Conservation (phyloP, 1,140 invertebrate genomes). For the Aphelinus certus region DNA sequence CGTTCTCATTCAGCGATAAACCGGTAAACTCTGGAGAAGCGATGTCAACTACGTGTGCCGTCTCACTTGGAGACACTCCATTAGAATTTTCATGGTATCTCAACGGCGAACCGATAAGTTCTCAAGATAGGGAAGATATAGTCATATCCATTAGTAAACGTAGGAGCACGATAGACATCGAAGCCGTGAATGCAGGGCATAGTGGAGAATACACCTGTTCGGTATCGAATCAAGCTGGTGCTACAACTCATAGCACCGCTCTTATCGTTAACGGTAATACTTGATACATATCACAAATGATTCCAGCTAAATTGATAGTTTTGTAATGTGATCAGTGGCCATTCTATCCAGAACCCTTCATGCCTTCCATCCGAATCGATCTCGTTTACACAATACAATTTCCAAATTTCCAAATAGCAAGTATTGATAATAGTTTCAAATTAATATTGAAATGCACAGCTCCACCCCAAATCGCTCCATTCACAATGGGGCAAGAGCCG, state of each 20-base stretch:
- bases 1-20: slow-evolving; percentile 68
- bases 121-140: slow-evolving; percentile 50
- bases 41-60: slow-evolving; percentile 72
- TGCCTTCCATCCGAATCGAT: too few species aligned
- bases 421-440: neutral
- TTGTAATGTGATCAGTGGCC: too few species aligned
- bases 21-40: slow-evolving; percentile 72
- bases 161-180: slow-evolving; percentile 70
- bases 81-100: slow-evolving; percentile 73
- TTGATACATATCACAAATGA: slow-evolving; percentile 40
- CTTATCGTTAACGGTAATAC: slow-evolving; percentile 73
- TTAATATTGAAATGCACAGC: slow-evolving; percentile 61
- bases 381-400: too few species aligned
- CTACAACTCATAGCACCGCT: slow-evolving; percentile 69
- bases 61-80: slow-evolving; percentile 76
- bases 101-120: slow-evolving; percentile 66
- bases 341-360: too few species aligned
- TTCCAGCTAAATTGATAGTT: too few species aligned
- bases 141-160: slow-evolving; percentile 67
- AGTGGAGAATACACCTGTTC: slow-evolving; percentile 73
- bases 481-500: slow-evolving; percentile 72
- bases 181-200: slow-evolving; percentile 68
- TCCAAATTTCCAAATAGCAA: too few species aligned
- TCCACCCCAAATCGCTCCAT: slow-evolving; percentile 72
- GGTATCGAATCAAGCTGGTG: slow-evolving; percentile 73